These are phyloP conservation scores for Euclidia mi DNA, from an alignment of 2,888 invertebrate species.

Conservation along the genomic window DNA sequence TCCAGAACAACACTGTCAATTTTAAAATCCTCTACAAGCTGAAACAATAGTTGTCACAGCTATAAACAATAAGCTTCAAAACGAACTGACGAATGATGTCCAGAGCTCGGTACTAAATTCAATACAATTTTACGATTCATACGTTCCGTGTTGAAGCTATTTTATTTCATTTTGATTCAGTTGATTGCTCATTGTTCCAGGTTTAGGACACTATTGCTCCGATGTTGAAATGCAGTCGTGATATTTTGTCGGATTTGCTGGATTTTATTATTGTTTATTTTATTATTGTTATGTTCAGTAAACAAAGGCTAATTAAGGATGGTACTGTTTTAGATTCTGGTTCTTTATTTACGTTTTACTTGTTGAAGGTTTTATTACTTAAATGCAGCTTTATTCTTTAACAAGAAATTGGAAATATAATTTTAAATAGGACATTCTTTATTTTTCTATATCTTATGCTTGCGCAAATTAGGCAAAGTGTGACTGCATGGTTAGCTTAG, in stretches of 20 bases:
- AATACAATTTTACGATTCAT: conserved; percentile 27
- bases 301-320: too few relatives aligned
- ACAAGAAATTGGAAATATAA: too few relatives aligned
- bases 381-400: too few relatives aligned
- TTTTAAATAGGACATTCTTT: too few relatives aligned
- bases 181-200: conserved; percentile 37
- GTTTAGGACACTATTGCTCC: conserved; percentile 12
- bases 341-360: too few relatives aligned
- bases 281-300: too few relatives aligned
- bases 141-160: conserved; percentile 9
- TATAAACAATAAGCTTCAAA: conserved; percentile 32
- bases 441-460: too few relatives aligned
- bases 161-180: conserved; percentile 25
- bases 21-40: background rate
- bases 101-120: conserved; percentile 24
- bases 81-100: conserved; percentile 27
- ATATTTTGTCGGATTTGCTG: background rate
- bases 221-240: background rate
- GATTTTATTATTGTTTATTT: background rate
- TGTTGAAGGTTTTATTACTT: too few relatives aligned
- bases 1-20: too few relatives aligned
- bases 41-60: conserved; percentile 6
- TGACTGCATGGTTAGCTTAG: too few relatives aligned
- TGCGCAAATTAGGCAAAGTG: too few relatives aligned
- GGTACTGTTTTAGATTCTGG: too few relatives aligned